Evolutionary conservation across 1,140 invertebrate species (phyloP).

Genomic region (Brachionus calyciflorus): DNA sequence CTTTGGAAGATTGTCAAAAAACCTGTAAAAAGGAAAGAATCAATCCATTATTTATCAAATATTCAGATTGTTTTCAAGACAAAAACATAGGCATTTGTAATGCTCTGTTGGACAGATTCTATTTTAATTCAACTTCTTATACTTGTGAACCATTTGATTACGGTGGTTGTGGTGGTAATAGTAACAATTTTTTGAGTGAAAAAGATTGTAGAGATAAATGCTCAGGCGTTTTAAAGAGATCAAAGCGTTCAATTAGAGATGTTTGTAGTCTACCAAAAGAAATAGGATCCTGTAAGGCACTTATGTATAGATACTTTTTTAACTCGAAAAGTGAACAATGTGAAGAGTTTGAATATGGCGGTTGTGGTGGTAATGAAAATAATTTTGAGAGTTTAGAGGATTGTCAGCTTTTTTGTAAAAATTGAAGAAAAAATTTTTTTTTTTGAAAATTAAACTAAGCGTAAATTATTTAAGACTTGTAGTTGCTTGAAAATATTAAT

Average conservation of each 20-base stretch:
- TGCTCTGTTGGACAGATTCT: conserved; percentile 56
- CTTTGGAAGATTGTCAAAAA: conserved; percentile 82
- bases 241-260: too few relatives aligned
- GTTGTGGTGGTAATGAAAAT: conserved; percentile 47
- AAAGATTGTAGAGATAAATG: conserved; percentile 73
- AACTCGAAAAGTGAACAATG: conserved; percentile 51
- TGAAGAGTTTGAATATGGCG: conserved; percentile 46
- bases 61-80: conserved; percentile 54
- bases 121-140: conserved; percentile 50
- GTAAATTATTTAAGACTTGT: too few relatives aligned
- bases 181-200: conserved; percentile 70
- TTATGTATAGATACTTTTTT: conserved; percentile 52
- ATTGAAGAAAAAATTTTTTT: too few relatives aligned
- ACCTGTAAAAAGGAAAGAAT: too few relatives aligned
- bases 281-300: conserved; percentile 65
- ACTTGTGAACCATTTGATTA: conserved; percentile 51
- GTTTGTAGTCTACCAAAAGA: conserved; percentile 63
- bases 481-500: too few relatives aligned
- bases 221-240: background rate
- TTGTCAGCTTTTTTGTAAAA: too few relatives aligned
- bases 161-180: conserved; percentile 63
- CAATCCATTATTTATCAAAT: too few relatives aligned
- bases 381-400: conserved; percentile 77
- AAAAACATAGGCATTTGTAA: conserved; percentile 68
- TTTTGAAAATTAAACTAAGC: too few relatives aligned